Percentiles rank a stretch among this genome's conserved stretches.
phyloP scores from a whole-genome alignment of 2,888 invertebrate species.

The Lobophora halterata region DNA sequence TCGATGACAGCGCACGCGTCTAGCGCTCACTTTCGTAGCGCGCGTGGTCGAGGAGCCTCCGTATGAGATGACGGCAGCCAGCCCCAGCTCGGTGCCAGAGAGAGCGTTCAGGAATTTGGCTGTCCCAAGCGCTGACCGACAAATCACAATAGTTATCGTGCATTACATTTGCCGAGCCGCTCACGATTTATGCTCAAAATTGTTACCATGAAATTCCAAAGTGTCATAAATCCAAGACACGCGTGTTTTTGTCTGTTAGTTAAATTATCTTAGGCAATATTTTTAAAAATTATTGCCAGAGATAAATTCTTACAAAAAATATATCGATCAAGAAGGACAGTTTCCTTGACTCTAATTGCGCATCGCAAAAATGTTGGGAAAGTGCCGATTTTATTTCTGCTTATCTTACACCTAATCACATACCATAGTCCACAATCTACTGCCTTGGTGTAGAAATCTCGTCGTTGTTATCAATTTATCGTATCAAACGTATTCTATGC shows the following conservation, averaged over 20 bases:
- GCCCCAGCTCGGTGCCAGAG: constrained; percentile 52
- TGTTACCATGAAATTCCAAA: background rate
- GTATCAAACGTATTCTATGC: constrained; percentile 50
- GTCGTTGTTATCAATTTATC: constrained; percentile 49
- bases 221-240: background rate
- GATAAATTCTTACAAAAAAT: no score
- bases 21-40: constrained; percentile 74
- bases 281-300: background rate
- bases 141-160: constrained; percentile 36
- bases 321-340: no score
- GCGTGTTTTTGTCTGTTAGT: background rate
- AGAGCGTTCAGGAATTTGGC: constrained; percentile 78
- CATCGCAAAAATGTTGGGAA: constrained; percentile 1
- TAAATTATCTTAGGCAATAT: background rate
- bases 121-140: constrained; percentile 47
- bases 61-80: constrained; percentile 21
- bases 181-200: background rate
- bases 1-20: constrained; percentile 63
- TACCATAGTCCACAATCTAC: no score
- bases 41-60: constrained; percentile 17
- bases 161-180: constrained; percentile 13
- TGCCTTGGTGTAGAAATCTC: constrained; percentile 12
- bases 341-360: constrained; percentile 2
- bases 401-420: constrained; percentile 4
- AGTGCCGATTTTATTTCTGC: constrained; percentile 11